phyloP scores from a whole-genome alignment of 2,113 vertebrate genomes.

The Trinectes maculatus region DNA sequence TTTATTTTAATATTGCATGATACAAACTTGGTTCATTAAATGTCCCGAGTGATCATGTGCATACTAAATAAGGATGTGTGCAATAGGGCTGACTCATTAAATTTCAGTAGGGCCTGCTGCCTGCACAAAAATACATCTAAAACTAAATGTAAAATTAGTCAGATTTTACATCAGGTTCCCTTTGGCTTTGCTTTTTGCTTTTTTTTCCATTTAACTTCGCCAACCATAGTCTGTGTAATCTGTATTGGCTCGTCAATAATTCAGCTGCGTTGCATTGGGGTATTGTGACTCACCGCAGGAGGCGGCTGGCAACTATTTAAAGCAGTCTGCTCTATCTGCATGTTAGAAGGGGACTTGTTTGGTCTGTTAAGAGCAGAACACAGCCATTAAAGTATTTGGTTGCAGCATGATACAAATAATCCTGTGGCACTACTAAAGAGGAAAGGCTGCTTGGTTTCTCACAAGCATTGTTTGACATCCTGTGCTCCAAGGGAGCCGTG shows the following conservation, averaged over 20 bases:
- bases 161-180: conserved; percentile 8
- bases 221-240: conserved; percentile 23
- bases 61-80: not conserved
- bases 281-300: conserved; percentile 41
- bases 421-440: conserved; percentile 27
- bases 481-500: conserved; percentile 38
- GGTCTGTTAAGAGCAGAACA: conserved; percentile 22
- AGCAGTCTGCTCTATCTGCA: not conserved
- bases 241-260: conserved; percentile 57
- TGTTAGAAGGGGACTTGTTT: conserved; percentile 13
- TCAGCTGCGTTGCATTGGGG: conserved; percentile 34
- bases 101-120: not conserved
- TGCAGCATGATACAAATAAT: conserved; percentile 37
- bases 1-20: not conserved
- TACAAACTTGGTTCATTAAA: not conserved
- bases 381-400: conserved; percentile 30
- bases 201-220: conserved; percentile 10
- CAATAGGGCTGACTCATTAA: not conserved
- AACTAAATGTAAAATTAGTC: conserved; percentile 18
- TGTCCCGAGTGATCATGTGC: not conserved
- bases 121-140: conserved; percentile 8
- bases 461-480: conserved; percentile 41
- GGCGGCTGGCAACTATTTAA: conserved; percentile 37
- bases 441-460: conserved; percentile 11
- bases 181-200: not conserved